Conservation (phyloP, 1,140 invertebrate species). For the Psix sp. region DNA sequence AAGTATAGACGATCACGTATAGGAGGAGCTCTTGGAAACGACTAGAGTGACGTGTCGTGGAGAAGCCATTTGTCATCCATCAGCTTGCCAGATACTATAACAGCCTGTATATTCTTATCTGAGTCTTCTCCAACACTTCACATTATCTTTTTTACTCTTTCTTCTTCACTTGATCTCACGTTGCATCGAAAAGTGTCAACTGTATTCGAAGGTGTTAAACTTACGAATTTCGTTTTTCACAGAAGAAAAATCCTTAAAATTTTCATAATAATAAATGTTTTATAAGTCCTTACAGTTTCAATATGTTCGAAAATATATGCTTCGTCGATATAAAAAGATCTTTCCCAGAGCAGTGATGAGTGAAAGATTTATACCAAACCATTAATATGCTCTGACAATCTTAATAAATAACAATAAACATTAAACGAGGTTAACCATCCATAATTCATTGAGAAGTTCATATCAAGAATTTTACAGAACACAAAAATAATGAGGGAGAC, state of each 20-base stretch:
- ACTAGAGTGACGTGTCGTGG: conserved; percentile 73
- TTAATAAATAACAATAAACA: not conserved
- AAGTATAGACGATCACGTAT: conserved; percentile 73
- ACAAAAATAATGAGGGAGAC: conserved; percentile 21
- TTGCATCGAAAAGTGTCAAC: too few species aligned
- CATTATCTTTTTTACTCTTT: conserved; percentile 37
- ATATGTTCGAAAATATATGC: too few species aligned
- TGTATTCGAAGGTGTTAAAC: too few species aligned
- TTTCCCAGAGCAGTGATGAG: too few species aligned
- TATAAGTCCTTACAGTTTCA: too few species aligned
- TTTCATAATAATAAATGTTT: too few species aligned
- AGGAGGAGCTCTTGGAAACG: conserved; percentile 70
- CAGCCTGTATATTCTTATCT: conserved; percentile 65
- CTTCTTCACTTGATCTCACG: conserved; percentile 8
- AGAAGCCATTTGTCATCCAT: conserved; percentile 76
- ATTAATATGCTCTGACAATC: too few species aligned
- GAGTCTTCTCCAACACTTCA: conserved; percentile 50
- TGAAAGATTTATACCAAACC: too few species aligned
- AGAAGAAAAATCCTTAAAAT: too few species aligned
- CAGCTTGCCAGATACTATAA: conserved; percentile 66
- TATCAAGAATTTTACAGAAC: conserved; percentile 20
- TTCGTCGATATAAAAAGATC: too few species aligned
- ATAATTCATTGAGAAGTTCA: not conserved
- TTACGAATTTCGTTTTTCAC: too few species aligned
- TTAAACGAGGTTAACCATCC: too few species aligned